Evolutionary conservation across 2,113 vertebrate species (phyloP), one percentile per base, ranked within the genome.

Genomic region (Dipodomys spectabilis): DNA sequence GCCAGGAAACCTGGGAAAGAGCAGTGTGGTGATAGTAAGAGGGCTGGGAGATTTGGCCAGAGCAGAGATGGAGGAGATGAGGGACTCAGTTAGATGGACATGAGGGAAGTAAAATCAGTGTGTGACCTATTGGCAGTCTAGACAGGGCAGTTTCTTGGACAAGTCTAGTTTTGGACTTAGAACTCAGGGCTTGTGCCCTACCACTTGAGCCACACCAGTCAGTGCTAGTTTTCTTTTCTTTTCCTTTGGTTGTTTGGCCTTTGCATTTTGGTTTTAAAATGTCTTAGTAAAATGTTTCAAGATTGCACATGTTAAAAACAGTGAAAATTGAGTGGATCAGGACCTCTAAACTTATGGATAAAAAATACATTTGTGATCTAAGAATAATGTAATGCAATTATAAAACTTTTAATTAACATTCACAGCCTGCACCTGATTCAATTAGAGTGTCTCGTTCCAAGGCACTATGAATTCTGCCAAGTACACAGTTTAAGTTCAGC

Each of bases 21-120:
- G 0, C 35, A 16, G 2, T n/a, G 6, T 45, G 60, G 39, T 45
- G 1, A 1, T 19, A 12, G 2, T 27, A 67, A 22, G 57, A 2
- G 1, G 53, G 60, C 32, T n/a, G 10, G 27, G 23, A n/a, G 22
- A 4, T 2, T 3, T 1, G 28, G 25, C 13, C 28, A 28, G 28
- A 25, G 25, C 32, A 27, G 62, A 67, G 28, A 32, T 2, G 7
- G 28, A n/a, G 1, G 3, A 57, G 22, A 60, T 7, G 62, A 60
- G 30, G 16, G 67, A 20, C 57, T 53, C 15, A 6, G 5, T 69
- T 30, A 32, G 15, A 32, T 25, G 91, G 79, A n/a, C n/a, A 64
- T 7, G 0, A 1, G 7, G 35, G 25, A 73, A 9, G 39, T 2
- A 5, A 88, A 71, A 20, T 68, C 74, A 77, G 9, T 62, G 65